phyloP scores from a whole-genome alignment of 2,888 invertebrate species.

The Caenorhabditis sinica region DNA sequence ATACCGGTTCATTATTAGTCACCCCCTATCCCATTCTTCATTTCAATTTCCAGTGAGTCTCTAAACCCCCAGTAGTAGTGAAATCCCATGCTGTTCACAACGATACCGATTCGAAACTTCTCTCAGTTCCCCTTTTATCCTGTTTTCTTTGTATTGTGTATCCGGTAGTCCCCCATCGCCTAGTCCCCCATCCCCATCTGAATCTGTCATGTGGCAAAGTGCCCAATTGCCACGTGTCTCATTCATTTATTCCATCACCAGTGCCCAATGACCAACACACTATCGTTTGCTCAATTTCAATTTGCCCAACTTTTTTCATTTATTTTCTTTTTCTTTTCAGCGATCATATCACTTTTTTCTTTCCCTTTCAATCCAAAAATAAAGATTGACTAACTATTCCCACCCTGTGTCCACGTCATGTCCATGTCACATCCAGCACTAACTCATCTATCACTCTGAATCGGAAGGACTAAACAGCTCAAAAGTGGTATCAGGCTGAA shows the following conservation, averaged over 20 bases:
- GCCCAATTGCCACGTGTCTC: conserved; percentile 53
- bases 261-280: conserved; percentile 60
- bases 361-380: conserved; percentile 48
- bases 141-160: conserved; percentile 13
- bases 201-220: conserved; percentile 47
- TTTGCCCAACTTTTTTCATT: conserved; percentile 23
- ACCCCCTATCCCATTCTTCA: conserved; percentile 7
- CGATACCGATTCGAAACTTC: conserved; percentile 59
- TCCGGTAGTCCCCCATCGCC: conserved; percentile 45
- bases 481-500: conserved; percentile 7
- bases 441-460: conserved; percentile 27
- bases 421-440: conserved; percentile 51
- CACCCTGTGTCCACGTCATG: conserved; percentile 61
- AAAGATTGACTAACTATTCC: conserved; percentile 60
- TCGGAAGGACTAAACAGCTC: neutral
- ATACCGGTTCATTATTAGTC: conserved; percentile 50
- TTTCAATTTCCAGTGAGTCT: conserved; percentile 32
- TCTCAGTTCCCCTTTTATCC: conserved; percentile 30
- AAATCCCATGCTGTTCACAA: conserved; percentile 57
- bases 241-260: conserved; percentile 11
- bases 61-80: conserved; percentile 45
- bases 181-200: conserved; percentile 16
- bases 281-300: conserved; percentile 32
- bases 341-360: conserved; percentile 60
- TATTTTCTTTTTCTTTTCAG: conserved; percentile 29